Base-by-base conservation (phyloP, 2,113 vertebrate species). In the Formicarius rufipectus region DNA sequence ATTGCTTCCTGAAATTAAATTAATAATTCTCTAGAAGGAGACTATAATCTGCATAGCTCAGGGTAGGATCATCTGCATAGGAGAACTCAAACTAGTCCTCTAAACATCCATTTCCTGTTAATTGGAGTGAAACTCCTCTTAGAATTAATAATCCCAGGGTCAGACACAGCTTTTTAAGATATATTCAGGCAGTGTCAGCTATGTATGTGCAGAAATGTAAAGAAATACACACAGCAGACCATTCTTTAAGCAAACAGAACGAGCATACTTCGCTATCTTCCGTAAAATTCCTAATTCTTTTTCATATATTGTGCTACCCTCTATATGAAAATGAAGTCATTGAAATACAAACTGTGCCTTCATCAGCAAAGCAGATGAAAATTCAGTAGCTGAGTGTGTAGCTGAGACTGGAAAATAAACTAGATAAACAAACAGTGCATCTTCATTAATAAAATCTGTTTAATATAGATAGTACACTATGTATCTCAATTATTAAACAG, bases 371-470 rank as follows among this genome's bases (percentile, higher is more conserved):
- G 37, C 37, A 83, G 74, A 91, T 93, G 84, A 89, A 97, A 96
- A 93, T 90, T 84, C 92, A 95, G 78, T 93, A 92, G 87, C 93
- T 89, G 96, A 96, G 86, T 71, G 21, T 76, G 21, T 94, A 95
- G 87, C 86, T 97, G 96, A 94, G 77, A 30, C 59, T 94, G 75
- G 85, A 95, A 92, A 96, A 96, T 94, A 97, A 96, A 83, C 73
- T 72, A 82, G 84, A 63, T 55, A 95, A 93, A 90, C 91, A 97
- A 95, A 97, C 93, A 90, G 52, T 89, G 45, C 74, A 42, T 97
- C 96, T 97, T 96, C 96, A 93, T 97, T 98, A 95, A 98, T 97
- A 97, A 97, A 97, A 95, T 93, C 97, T 95, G 49, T 97, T 93
- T 94, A 95, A 95, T 94, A 95, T 55, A 92, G 77, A 66, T 95